Percentiles rank a stretch among this genome's conserved stretches.
phyloP scores from a whole-genome alignment of 1,140 invertebrate genomes.

The Hormaphis cornu region DNA sequence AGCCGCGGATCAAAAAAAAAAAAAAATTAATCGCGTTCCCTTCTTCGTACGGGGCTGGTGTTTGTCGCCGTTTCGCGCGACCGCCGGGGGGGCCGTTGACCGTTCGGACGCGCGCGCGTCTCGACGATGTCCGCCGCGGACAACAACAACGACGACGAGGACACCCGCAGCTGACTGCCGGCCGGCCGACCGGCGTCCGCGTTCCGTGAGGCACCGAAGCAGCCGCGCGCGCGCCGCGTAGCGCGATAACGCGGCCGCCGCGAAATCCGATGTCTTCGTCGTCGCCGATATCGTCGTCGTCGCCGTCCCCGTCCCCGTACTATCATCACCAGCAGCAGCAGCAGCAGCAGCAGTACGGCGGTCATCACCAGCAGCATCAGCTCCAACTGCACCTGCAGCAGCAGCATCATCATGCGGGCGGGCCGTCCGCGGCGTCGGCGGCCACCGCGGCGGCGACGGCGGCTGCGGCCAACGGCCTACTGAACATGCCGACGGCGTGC shows the following conservation, averaged over 20 bases:
- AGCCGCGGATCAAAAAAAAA: too few relatives aligned
- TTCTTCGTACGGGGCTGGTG: too few relatives aligned
- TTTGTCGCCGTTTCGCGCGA: too few relatives aligned
- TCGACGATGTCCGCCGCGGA: too few relatives aligned
- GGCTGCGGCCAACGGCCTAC: neutral
- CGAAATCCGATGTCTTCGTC: conserved; percentile 11
- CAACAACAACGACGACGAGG: too few relatives aligned
- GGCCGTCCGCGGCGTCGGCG: neutral
- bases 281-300: conserved; percentile 12
- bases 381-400: conserved; percentile 2
- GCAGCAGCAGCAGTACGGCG: neutral
- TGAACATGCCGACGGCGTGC: neutral
- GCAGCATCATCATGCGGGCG: neutral
- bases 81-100: too few relatives aligned
- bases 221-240: too few relatives aligned
- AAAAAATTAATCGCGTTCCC: too few relatives aligned
- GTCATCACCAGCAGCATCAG: neutral
- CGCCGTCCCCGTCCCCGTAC: conserved; percentile 4
- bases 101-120: too few relatives aligned
- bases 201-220: neutral
- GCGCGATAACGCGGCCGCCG: neutral
- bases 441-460: neutral
- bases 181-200: neutral
- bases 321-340: neutral
- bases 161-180: too few relatives aligned